A percentile compares a stretch with the other conserved stretches of the same genome.
Conservation (phyloP, 2,888 invertebrate species). For the Drosophila limbata region DNA sequence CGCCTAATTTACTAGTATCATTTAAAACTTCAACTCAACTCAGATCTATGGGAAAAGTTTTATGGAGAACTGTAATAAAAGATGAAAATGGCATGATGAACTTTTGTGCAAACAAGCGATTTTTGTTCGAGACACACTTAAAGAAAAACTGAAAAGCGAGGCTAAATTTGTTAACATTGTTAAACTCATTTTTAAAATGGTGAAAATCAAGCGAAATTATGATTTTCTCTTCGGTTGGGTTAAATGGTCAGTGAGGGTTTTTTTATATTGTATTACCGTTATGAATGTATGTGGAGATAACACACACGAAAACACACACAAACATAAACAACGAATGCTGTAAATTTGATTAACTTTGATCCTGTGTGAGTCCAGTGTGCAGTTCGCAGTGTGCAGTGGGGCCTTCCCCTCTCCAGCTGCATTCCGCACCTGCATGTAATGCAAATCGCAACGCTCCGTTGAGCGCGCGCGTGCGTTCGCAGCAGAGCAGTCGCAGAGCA, state of each 20-base stretch:
- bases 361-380: conserved; percentile 29
- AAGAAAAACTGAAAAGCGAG: conserved; percentile 3
- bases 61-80: conserved; percentile 17
- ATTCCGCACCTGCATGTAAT: conserved; percentile 51
- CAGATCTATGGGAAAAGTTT: conserved; percentile 10
- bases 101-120: not conserved
- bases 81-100: conserved; percentile 16
- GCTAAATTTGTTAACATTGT: not conserved
- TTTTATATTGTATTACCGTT: conserved; percentile 10
- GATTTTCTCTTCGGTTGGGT: conserved; percentile 15
- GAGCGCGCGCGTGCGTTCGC: conserved; percentile 62
- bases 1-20: conserved; percentile 14
- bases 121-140: not conserved
- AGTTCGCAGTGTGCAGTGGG: conserved; percentile 12
- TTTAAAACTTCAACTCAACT: conserved; percentile 2
- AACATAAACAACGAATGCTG: not conserved
- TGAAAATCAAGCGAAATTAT: conserved; percentile 18
- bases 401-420: conserved; percentile 11
- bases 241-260: conserved; percentile 16
- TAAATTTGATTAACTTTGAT: conserved; percentile 20
- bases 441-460: conserved; percentile 66
- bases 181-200: conserved; percentile 2
- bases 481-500: conserved; percentile 18
- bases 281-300: not conserved
- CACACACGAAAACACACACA: not conserved